Evolutionary conservation across 92 coral and sea anemone species (phyloP).

Genomic region (Parazoanthus swiftii): DNA sequence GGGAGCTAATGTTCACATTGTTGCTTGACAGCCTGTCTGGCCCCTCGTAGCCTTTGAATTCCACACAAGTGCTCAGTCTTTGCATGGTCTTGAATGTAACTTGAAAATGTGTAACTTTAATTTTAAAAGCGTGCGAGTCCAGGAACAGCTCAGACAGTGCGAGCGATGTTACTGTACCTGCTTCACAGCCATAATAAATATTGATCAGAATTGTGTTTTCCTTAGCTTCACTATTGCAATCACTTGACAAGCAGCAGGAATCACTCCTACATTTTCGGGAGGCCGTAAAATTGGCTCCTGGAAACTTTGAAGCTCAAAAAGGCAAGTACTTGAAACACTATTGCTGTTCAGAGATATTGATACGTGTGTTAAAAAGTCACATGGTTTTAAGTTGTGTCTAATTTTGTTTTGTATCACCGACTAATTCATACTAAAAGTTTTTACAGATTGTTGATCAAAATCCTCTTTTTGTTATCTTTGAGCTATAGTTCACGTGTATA

Average conservation of each 20-base stretch:
- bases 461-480: not conserved
- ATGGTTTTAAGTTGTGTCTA: no score
- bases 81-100: not conserved
- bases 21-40: not conserved
- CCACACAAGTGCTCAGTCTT: not conserved
- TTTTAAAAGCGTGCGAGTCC: not conserved
- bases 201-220: not conserved
- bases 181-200: not conserved
- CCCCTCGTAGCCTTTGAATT: not conserved
- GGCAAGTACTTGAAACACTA: slow-evolving; percentile 46
- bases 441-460: not conserved
- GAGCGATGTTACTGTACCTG: not conserved
- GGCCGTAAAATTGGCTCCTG: slow-evolving; percentile 88
- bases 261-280: slow-evolving; percentile 92
- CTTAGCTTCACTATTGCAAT: slow-evolving; percentile 83
- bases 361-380: no score
- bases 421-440: not conserved
- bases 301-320: slow-evolving; percentile 93
- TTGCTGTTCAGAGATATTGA: not conserved
- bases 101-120: not conserved
- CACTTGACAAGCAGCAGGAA: slow-evolving; percentile 88
- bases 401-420: no score
- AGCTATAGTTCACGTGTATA: no score
- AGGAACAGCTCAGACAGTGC: not conserved
- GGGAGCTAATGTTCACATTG: no score